Evolutionary conservation across 2,888 invertebrate species (phyloP), one percentile per base, ranked within the genome.

Genomic region (Drosophila dives): DNA sequence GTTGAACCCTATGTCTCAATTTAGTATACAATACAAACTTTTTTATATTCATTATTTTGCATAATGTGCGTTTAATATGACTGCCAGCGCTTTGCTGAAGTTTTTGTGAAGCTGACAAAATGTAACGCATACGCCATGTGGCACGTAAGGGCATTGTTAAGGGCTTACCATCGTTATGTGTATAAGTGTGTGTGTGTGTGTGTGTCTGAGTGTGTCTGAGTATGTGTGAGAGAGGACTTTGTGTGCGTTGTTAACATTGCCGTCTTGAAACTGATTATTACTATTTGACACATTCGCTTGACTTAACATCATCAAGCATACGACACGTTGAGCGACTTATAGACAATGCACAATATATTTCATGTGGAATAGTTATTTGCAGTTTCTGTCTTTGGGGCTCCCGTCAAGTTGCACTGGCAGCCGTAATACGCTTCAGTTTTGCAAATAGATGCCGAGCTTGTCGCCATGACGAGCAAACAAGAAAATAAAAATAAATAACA

Each of bases 201-300:
- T 36, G 34, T 48, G 36, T 26, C 32, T 23, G 50, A 20, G 38
- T 32, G 36, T 45, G 34, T 55, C 33, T 26, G 54, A 23, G 67
- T 53, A 63, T 26, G 56, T 42, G 53, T 40, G 45, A 33, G 85
- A 26, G 38, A 38, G 8, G 17, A 38, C 17, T 38, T 17, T 45
- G 23, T 54, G 38, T 73, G 72, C 73, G 68, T 75, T 88, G 84
- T 86, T 70, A 81, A 75, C 71, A 67, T 69, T 56, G 66, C 64
- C 73, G 90, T 83, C 85, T 84, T 78, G 82, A 61, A 74, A 81
- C 84, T 81, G 90, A 85, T 90, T 89, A 90, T 89, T 90, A 85
- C 86, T 75, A 80, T 77, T 85, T 84, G 89, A 76, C 89, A 84
- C 89, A 83, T 78, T 71, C 82, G 75, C 72, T 74, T 64, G 87